A percentile compares a stretch with the other conserved stretches of the same genome.
Conservation (phyloP, 2,888 invertebrate species). For the Papilio gigon region DNA sequence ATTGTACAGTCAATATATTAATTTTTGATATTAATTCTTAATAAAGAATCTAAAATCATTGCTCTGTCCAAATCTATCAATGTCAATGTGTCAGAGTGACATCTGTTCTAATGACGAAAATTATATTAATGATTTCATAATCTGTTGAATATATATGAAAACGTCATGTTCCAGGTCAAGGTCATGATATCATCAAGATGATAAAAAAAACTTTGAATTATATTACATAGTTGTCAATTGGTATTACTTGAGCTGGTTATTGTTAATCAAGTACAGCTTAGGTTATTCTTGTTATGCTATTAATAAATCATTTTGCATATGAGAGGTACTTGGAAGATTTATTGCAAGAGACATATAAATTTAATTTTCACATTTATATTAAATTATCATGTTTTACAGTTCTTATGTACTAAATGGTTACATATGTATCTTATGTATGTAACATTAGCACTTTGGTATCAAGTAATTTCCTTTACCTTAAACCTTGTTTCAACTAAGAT, state of each 20-base stretch:
- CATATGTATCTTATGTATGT: not conserved
- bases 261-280: not conserved
- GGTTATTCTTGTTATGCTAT: not conserved
- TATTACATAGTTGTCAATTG: not conserved
- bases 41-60: not conserved
- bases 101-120: not conserved
- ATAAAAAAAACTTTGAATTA: not conserved
- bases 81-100: not conserved
- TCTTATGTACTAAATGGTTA: not conserved
- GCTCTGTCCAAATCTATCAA: not conserved
- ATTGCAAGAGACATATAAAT: no score
- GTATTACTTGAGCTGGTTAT: not conserved
- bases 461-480: no score
- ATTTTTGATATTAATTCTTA: no score
- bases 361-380: not conserved
- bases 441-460: not conserved
- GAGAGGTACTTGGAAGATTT: no score
- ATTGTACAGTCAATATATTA: no score
- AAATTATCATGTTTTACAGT: constrained; percentile 1
- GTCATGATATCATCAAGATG: not conserved
- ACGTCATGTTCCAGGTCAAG: constrained; percentile 28
- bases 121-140: constrained; percentile 9
- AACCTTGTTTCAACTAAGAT: no score
- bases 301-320: no score
- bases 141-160: constrained; percentile 3